phyloP scores from a whole-genome alignment of 2,888 invertebrate genomes.

The Eupithecia pulchellata region DNA sequence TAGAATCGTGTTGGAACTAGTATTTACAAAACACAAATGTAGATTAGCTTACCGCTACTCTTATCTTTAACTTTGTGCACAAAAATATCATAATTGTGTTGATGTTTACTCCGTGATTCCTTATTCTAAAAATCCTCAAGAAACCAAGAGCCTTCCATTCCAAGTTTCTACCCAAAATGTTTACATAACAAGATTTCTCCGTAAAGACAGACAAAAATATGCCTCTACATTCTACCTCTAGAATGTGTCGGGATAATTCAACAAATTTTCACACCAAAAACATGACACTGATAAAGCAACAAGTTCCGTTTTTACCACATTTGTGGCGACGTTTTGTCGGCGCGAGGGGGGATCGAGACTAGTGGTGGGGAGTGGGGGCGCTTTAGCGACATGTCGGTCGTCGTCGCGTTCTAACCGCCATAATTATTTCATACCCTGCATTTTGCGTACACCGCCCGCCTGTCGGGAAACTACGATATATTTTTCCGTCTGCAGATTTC shows the following conservation, averaged over 20 bases:
- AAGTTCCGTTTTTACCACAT: constrained; percentile 77
- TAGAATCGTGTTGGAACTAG: too few species aligned
- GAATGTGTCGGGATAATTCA: constrained; percentile 54
- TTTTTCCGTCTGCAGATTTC: constrained; percentile 68
- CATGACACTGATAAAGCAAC: constrained; percentile 80
- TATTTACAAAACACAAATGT: too few species aligned
- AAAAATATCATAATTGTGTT: constrained; percentile 2
- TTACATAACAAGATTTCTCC: constrained; percentile 30
- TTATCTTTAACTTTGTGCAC: neutral
- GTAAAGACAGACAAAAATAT: constrained; percentile 35
- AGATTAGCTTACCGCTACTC: neutral
- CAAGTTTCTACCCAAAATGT: constrained; percentile 24
- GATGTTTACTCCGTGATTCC: constrained; percentile 7
- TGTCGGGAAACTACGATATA: constrained; percentile 68
- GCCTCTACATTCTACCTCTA: constrained; percentile 43
- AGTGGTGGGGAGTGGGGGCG: constrained; percentile 31
- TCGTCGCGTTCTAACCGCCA: constrained; percentile 64
- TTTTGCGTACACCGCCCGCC: constrained; percentile 61
- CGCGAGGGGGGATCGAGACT: constrained; percentile 46
- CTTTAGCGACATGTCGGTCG: constrained; percentile 56
- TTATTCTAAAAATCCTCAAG: neutral
- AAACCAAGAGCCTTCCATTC: constrained; percentile 17
- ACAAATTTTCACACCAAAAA: constrained; percentile 65
- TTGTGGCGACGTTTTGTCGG: constrained; percentile 70
- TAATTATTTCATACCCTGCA: constrained; percentile 83